These are phyloP conservation scores for Eristalinus aeneus DNA, from an alignment of 2,888 invertebrate species.

Conservation along the genomic window DNA sequence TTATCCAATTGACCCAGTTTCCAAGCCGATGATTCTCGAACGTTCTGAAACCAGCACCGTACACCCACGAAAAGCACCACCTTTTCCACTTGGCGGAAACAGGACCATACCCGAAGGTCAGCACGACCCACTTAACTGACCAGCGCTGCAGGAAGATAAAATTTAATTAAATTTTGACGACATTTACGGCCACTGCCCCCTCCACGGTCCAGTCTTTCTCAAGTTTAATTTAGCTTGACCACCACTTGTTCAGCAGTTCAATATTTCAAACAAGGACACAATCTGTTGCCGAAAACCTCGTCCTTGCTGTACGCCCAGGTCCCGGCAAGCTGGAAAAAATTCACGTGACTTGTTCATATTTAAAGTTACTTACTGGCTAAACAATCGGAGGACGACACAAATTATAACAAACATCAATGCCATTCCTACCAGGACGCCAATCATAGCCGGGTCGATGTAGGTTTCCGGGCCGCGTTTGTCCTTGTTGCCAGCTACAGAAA, in stretches of 20 bases:
- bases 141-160: not conserved
- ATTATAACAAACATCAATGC: constrained; percentile 96
- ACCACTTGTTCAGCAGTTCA: constrained; percentile 38
- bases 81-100: not conserved
- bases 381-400: constrained; percentile 93
- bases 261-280: constrained; percentile 35
- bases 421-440: constrained; percentile 93
- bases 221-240: constrained; percentile 23
- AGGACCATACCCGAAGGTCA: not conserved
- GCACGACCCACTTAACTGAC: not conserved
- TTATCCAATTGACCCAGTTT: no score
- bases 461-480: constrained; percentile 85
- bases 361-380: constrained; percentile 89
- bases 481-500: constrained; percentile 78
- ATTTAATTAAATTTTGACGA: constrained; percentile 14
- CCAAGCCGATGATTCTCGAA: not conserved
- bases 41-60: not conserved
- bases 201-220: not conserved
- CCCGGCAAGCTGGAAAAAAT: not conserved
- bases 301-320: not conserved
- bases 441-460: constrained; percentile 94
- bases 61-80: not conserved
- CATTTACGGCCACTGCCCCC: not conserved
- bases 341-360: constrained; percentile 33
- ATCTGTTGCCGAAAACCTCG: constrained; percentile 7